Evolutionary conservation across 1,140 invertebrate genomes (phyloP).

Genomic region (Dinothrombium tinctorium): DNA sequence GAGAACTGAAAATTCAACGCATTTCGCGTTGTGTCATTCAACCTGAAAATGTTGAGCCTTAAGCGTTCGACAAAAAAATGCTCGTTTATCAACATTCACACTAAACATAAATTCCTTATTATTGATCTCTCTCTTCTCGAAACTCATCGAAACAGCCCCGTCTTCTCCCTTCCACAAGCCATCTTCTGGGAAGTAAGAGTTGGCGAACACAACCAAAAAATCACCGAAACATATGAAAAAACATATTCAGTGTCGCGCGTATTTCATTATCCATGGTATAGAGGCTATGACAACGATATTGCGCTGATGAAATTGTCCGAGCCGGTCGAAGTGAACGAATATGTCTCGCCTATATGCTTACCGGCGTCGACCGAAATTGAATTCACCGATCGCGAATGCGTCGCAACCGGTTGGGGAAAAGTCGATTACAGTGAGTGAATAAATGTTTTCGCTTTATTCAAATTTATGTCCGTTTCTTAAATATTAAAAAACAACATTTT

Average conservation of each 20-base stretch:
- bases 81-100: too few species aligned
- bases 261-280: constrained; percentile 17
- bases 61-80: not conserved
- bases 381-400: constrained; percentile 27
- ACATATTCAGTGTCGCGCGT: constrained; percentile 31
- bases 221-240: constrained; percentile 41
- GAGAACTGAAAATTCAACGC: not conserved
- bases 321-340: constrained; percentile 25
- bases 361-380: constrained; percentile 18
- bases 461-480: too few species aligned
- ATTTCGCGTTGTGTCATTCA: not conserved
- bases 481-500: too few species aligned
- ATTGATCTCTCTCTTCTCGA: not conserved
- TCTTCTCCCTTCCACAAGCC: constrained; percentile 47
- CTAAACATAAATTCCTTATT: not conserved
- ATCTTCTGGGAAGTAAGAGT: constrained; percentile 30
- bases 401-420: constrained; percentile 59
- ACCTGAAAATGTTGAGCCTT: not conserved
- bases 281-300: constrained; percentile 18
- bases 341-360: constrained; percentile 18
- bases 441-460: too few species aligned
- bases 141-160: constrained; percentile 30
- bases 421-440: constrained; percentile 14
- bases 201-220: constrained; percentile 51
- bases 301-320: constrained; percentile 58